Base-by-base conservation (phyloP, 2,797 vertebrate genomes). In the Scarus forsteni region DNA sequence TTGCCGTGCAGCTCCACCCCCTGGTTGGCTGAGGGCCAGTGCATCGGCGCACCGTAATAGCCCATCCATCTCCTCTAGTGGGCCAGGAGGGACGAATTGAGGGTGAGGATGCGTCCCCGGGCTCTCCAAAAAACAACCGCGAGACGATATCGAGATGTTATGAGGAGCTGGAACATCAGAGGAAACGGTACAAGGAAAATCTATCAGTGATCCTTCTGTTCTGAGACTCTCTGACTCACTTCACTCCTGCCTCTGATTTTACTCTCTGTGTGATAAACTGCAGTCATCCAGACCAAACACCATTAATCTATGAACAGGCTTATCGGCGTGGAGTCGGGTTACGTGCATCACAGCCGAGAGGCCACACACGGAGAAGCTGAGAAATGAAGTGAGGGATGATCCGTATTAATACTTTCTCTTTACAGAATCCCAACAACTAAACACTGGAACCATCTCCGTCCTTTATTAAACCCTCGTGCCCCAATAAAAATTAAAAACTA, bases 1-100 rank as follows among this genome's bases (percentile, higher is more conserved):
- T 87, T 86, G 80, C 67, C 66, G 63, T 72, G 77, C 84, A 88
- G 84, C 84, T 86, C 84, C 81, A 80, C 85, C 85, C 79, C 73
- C 82, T 84, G 79, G 74, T 70, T 83, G 76, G 79, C 85, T 63
- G 75, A 52, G 19, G 57, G 52, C 81, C 82, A 88, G 83, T 65
- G 14, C 83, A 83, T 85, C 86, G 78, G 67, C 15, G 40, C 60
- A 66, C 62, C 62, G 48, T 86, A 80, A 75, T 79, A 75, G 70
- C 54, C 69, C 34, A 74, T 86, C 82, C 73, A 68, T 87, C 84
- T 89, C 69, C 48, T 65, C 53, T 54, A 77, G 75, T 66, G 49
- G 51, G 52, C 51, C 64, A 43, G 44, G 51, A 54, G 73, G 77
- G 72, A 82, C 39, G 10, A 62, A 61, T 39, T 54, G 68, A 63